These are phyloP conservation scores for Siniperca undulata DNA, from an alignment of 2,797 vertebrate species.

Conservation along the genomic window DNA sequence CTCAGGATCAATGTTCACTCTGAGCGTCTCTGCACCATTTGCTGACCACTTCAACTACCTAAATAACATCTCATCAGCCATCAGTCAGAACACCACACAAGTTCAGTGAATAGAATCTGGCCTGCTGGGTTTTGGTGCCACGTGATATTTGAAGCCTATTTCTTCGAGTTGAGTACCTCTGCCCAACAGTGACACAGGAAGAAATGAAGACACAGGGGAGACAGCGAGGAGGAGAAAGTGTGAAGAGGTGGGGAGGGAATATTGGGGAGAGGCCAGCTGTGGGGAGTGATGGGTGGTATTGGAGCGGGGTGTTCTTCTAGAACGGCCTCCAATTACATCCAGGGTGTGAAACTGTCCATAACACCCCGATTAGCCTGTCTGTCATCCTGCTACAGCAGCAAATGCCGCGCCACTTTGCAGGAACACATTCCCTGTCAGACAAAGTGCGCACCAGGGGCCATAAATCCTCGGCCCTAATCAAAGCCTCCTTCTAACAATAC, in stretches of 20 bases:
- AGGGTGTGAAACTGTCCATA: constrained; percentile 71
- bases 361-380: constrained; percentile 73
- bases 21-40: background rate
- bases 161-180: constrained; percentile 23
- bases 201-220: constrained; percentile 36
- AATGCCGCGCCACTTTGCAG: constrained; percentile 53
- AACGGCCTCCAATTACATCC: constrained; percentile 71
- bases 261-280: constrained; percentile 33
- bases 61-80: constrained; percentile 26
- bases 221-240: constrained; percentile 9
- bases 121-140: constrained; percentile 19
- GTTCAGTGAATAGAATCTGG: background rate
- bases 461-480: constrained; percentile 71
- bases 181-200: constrained; percentile 33
- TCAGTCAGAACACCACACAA: constrained; percentile 18
- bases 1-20: constrained; percentile 9
- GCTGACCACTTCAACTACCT: constrained; percentile 19
- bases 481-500: constrained; percentile 61
- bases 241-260: background rate
- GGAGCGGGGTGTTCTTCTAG: constrained; percentile 46
- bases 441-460: constrained; percentile 48
- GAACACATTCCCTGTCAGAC: constrained; percentile 57
- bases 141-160: constrained; percentile 26
- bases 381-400: constrained; percentile 65
- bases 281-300: constrained; percentile 39